These are phyloP conservation scores for Alosa alosa DNA, from an alignment of 2,113 vertebrate genomes.

Conservation along the genomic window DNA sequence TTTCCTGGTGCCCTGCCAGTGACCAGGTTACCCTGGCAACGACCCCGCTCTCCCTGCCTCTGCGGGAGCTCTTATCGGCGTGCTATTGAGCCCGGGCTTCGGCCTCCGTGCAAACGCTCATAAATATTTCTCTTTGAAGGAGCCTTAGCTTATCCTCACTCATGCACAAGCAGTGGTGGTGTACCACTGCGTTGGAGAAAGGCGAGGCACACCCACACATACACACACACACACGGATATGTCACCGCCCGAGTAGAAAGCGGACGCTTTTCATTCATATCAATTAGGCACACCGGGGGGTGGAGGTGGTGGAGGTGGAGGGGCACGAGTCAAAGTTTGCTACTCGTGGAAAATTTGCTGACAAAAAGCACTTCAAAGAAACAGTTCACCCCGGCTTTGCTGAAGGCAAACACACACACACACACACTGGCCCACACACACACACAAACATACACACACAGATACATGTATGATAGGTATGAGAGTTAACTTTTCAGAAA, in stretches of 20 bases:
- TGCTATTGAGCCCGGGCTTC: not conserved
- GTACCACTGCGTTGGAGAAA: too few species aligned
- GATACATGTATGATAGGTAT: not conserved
- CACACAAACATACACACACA: not conserved
- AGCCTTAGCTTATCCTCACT: not conserved
- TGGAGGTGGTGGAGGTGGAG: too few species aligned
- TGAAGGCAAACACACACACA: not conserved
- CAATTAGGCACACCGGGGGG: too few species aligned
- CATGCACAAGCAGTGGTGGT: not conserved
- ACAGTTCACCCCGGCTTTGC: not conserved
- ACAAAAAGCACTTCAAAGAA: not conserved
- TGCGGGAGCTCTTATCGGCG: too few species aligned
- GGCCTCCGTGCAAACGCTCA: constrained; percentile 19
- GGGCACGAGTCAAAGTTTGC: not conserved
- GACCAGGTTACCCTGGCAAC: not conserved
- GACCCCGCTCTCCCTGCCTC: not conserved
- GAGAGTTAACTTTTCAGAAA: too few species aligned
- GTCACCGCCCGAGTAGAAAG: not conserved
- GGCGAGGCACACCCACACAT: not conserved
- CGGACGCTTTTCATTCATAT: too few species aligned
- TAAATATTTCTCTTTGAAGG: constrained; percentile 39
- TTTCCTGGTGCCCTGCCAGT: not conserved
- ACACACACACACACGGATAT: not conserved
- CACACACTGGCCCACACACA: not conserved
- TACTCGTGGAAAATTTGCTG: not conserved